Conservation (phyloP, 1,140 invertebrate genomes). For the Drosophila sp. region DNA sequence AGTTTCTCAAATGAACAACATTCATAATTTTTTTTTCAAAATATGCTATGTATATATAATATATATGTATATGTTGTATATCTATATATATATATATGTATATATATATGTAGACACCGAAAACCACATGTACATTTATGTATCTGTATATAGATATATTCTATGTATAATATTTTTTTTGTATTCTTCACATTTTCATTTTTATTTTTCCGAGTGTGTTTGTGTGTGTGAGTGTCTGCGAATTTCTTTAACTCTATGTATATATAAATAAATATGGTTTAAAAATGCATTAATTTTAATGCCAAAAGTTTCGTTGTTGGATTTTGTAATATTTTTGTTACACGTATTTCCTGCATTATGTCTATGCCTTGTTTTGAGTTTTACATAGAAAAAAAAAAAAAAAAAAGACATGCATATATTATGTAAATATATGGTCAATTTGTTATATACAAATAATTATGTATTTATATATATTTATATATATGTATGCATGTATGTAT, state of each 20-base stretch:
- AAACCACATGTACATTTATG: conserved; percentile 78
- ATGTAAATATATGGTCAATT: conserved; percentile 61
- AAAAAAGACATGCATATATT: conserved; percentile 52
- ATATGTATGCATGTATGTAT: conserved; percentile 43
- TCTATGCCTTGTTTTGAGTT: conserved; percentile 54
- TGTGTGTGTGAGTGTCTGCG: conserved; percentile 3
- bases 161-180: conserved; percentile 60
- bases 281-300: conserved; percentile 81
- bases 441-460: conserved; percentile 45
- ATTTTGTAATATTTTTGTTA: conserved; percentile 82
- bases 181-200: conserved; percentile 29
- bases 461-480: conserved; percentile 47
- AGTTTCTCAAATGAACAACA: conserved; percentile 74
- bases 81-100: conserved; percentile 57
- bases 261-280: conserved; percentile 74
- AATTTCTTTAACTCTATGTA: conserved; percentile 56
- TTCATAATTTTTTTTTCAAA: conserved; percentile 72
- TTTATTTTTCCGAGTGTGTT: conserved; percentile 17
- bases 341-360: conserved; percentile 80
- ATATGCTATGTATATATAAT: conserved; percentile 61
- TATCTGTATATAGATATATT: conserved; percentile 45
- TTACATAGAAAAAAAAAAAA: conserved; percentile 50
- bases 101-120: conserved; percentile 71
- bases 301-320: conserved; percentile 84
- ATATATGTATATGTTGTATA: conserved; percentile 61